A percentile compares a stretch with the other conserved stretches of the same genome.
These are phyloP conservation scores for Hylyphantes graminicola DNA, from an alignment of 1,140 invertebrate species.

Conservation along the genomic window DNA sequence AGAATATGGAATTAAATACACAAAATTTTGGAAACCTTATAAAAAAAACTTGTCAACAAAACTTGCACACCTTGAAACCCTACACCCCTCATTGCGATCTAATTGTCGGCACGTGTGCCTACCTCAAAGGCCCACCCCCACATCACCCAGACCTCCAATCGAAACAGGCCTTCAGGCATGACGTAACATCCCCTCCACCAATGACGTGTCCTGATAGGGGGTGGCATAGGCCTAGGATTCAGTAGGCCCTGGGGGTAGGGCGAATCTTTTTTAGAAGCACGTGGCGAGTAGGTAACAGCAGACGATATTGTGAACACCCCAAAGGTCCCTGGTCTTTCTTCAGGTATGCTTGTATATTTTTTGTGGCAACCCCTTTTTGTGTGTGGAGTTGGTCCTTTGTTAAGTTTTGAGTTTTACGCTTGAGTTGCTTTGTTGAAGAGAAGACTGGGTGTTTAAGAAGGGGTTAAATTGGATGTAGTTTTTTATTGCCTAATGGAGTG, in stretches of 20 bases:
- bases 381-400: not conserved
- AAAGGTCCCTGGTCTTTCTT: not conserved
- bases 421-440: not conserved
- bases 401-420: not conserved
- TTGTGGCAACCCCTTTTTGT: not conserved
- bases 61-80: not conserved
- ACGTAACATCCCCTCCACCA: conserved; percentile 16
- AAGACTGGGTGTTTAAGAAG: not conserved
- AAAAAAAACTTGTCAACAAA: not conserved
- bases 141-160: conserved; percentile 17
- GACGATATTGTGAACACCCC: not conserved
- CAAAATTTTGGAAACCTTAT: too few species aligned
- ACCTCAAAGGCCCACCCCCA: not conserved
- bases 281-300: conserved; percentile 3
- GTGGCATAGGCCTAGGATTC: not conserved
- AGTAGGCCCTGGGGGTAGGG: not conserved
- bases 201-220: not conserved
- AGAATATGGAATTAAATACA: too few species aligned
- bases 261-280: conserved; percentile 1
- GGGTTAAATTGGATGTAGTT: too few species aligned
- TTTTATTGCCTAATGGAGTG: too few species aligned
- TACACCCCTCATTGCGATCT: conserved; percentile 43
- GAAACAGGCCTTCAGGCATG: not conserved
- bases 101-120: conserved; percentile 45
- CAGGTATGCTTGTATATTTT: not conserved